phyloP scores from a whole-genome alignment of 2,113 vertebrate species.

The Oreochromis aureus region DNA sequence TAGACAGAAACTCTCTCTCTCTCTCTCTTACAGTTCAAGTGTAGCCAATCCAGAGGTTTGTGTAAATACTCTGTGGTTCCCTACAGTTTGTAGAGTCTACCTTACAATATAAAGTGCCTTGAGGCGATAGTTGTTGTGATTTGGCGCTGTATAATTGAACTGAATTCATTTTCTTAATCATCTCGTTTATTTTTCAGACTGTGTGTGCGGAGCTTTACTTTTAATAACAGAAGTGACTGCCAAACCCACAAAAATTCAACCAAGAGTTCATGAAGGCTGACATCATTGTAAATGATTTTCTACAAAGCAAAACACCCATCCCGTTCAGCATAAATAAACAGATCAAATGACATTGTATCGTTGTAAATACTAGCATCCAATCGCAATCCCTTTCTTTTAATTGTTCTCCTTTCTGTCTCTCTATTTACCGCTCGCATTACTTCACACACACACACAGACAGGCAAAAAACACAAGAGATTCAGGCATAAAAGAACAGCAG shows the following conservation, averaged over 20 bases:
- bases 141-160: neutral
- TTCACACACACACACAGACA: neutral
- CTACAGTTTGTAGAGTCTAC: neutral
- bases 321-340: neutral
- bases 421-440: neutral
- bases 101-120: neutral
- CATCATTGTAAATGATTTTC: neutral
- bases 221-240: neutral
- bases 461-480: conserved; percentile 18
- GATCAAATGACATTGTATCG: neutral
- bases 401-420: neutral
- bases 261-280: neutral
- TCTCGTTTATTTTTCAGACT: neutral
- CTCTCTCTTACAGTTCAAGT: neutral
- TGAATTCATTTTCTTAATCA: neutral
- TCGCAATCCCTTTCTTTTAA: neutral
- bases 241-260: neutral
- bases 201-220: neutral
- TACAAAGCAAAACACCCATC: neutral
- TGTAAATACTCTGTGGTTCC: neutral
- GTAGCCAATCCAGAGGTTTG: neutral
- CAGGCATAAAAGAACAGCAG: neutral
- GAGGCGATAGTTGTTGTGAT: neutral
- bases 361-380: neutral
- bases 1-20: neutral